These are phyloP conservation scores for Sitobion miscanthi DNA, from an alignment of 1,140 invertebrate genomes.

Conservation along the genomic window DNA sequence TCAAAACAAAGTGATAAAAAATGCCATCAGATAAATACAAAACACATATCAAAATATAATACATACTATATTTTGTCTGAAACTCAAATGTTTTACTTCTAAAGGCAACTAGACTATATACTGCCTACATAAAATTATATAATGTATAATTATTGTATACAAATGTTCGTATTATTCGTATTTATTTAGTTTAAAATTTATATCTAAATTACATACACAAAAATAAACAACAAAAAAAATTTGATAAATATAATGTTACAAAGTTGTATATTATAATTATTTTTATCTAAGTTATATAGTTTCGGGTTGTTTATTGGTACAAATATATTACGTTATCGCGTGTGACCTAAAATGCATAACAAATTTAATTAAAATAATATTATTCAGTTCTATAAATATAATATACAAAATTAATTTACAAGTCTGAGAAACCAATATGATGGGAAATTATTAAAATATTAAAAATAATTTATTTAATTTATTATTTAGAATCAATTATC, in stretches of 20 bases:
- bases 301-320: background rate
- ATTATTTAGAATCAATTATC: background rate
- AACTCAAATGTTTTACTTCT: background rate
- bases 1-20: background rate
- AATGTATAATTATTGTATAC: background rate
- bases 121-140: background rate
- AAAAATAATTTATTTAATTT: background rate
- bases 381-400: background rate
- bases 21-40: background rate
- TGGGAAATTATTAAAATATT: background rate
- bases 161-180: too few species aligned
- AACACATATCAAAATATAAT: background rate
- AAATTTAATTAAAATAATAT: background rate
- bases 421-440: background rate
- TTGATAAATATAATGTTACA: background rate
- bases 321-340: background rate
- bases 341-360: background rate
- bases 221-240: background rate
- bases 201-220: background rate
- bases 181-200: too few species aligned
- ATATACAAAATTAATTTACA: background rate
- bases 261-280: background rate
- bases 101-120: background rate
- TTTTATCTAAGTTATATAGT: background rate
- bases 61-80: background rate